Evolutionary conservation across 23 tunicate species (phyloP), one percentile per base, ranked within the genome.

Genomic region (Styela plicata): DNA sequence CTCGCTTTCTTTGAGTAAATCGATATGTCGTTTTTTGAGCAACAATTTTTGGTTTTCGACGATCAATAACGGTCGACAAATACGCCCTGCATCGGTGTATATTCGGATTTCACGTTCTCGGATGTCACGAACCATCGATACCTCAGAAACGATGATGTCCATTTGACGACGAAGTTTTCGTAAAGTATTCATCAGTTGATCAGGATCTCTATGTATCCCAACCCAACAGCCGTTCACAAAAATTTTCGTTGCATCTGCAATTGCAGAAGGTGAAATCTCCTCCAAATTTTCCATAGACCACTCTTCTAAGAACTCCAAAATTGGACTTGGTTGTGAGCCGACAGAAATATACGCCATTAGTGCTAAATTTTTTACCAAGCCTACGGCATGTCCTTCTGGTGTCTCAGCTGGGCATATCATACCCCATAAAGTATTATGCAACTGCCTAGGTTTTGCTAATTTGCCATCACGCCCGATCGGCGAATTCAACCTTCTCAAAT

Each of bases 151-250:
- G 69, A 96, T 96, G 69, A 96, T 89, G 57, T 96, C 99, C 99
- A 96, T 96, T 63, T 96, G 95, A 16, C 99, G 75, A 64, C 99
- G 87, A 1, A 96, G 90, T 69, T 96, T 96, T 70, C 99, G 57
- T 33, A 96, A 79, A 20, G 99, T 96, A 70, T 65, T 87, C 99
- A 96, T 96, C 82, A 96, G 63, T 44, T 96, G 99, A 36, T 96
- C 99, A 21, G 99, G 99, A 77, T 96, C 99, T 2, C 91, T 86
- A 78, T 96, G 99, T 20, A 96, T 96, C 5, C 99, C 99, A 19
- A 96, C 99, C 99, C 99, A 96, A 78, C 99, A 96, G 27, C 99
- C 99, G 75, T 96, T 96, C 65, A 96, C 99, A 74, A 96, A 96
- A 36, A 96, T 91, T 74, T 96, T 96, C 0, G 99, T 96, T 1